These are phyloP conservation scores for Horisme vitalbata DNA, from an alignment of 2,888 invertebrate species.

Conservation along the genomic window DNA sequence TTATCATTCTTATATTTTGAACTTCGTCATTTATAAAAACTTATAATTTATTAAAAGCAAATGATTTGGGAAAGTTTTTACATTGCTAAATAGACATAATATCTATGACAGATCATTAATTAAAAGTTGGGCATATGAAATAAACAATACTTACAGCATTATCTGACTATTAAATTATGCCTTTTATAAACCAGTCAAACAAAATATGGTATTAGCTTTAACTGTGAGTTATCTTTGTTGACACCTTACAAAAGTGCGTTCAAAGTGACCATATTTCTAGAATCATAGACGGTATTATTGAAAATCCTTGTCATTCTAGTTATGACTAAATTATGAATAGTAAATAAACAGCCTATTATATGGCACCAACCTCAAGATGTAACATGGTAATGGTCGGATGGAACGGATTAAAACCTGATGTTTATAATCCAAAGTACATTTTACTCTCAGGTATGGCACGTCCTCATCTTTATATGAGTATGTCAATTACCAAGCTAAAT, in stretches of 20 bases:
- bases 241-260: not conserved
- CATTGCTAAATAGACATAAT: too few relatives aligned
- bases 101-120: too few relatives aligned
- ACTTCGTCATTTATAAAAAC: too few relatives aligned
- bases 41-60: too few relatives aligned
- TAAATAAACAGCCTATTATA: constrained; percentile 46
- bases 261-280: constrained; percentile 20
- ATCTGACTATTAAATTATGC: too few relatives aligned
- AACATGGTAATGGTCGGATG: constrained; percentile 49
- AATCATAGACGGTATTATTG: constrained; percentile 18
- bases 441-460: constrained; percentile 29
- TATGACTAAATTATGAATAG: constrained; percentile 42
- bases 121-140: too few relatives aligned
- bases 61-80: too few relatives aligned
- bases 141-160: too few relatives aligned
- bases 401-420: constrained; percentile 46
- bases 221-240: too few relatives aligned
- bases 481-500: constrained; percentile 15
- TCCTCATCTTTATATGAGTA: constrained; percentile 13
- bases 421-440: constrained; percentile 43
- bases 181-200: too few relatives aligned
- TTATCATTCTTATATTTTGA: too few relatives aligned
- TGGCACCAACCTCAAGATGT: constrained; percentile 39
- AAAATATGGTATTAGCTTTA: too few relatives aligned
- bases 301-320: constrained; percentile 24